Base-by-base conservation (phyloP, 2,113 vertebrate species). In the Salvator merianae region DNA sequence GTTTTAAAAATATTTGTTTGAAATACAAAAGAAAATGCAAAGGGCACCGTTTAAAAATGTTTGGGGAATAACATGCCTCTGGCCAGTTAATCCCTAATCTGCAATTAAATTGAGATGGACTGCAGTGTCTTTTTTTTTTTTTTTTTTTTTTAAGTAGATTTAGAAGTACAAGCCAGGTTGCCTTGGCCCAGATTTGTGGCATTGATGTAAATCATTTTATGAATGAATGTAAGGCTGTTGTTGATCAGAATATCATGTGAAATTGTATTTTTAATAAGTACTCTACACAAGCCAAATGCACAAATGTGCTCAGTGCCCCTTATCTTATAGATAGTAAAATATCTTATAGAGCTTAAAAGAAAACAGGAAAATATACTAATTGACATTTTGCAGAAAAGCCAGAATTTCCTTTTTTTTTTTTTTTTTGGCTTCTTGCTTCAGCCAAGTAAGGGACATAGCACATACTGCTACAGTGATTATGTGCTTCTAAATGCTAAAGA, bases 361-460 rank as follows among this genome's bases (percentile, higher is more conserved):
- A 22, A 72, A 63, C 26, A 40, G 34, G 62, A 24, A 28, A 30
- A 47, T 38, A 43, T 77, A 43, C 13, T 47, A 81, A 59, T 34
- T 77, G 79, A 81, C 72, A 81, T 76, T 68, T 71, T 81, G 72
- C 30, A 28, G 14, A 77, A 65, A 5, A 82, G 73, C 79, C 85
- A 82, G 53, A 30, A 38, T 86, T 82, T 65, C 50, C 62, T 38
- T 74, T 28, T 47, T n/a, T n/a, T n/a, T n/a, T n/a, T n/a, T n/a
- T n/a, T n/a, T n/a, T n/a, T n/a, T 82, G 50, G 59, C 8, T 79
- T 85, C 16, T 50, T 26, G 9, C 8, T 85, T 55, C 24, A 73
- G 77, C 38, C 69, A 85, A 73, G 38, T 65, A 40, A 82, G 53
- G 38, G 77, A 77, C 53, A 36, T 30, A 63, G 71, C 79, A 82